Evolutionary conservation across 2,888 invertebrate species (phyloP).

Genomic region (Automeris io): DNA sequence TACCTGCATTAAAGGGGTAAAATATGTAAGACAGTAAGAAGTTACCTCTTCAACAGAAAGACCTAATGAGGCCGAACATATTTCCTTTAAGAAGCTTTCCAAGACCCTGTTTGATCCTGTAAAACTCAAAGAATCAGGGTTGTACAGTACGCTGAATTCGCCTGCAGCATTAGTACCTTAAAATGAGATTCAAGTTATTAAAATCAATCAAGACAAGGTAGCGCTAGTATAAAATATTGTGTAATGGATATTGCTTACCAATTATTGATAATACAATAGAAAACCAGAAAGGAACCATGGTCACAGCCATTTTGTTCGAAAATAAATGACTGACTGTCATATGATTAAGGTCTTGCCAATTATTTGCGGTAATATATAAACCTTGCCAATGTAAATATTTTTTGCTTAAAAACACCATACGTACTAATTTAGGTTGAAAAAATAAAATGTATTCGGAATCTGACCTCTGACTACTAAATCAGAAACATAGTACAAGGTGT

Average conservation of each 20-base stretch:
- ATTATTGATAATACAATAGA: constrained; percentile 49
- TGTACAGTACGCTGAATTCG: constrained; percentile 82
- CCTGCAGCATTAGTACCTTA: constrained; percentile 76
- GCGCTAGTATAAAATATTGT: background rate
- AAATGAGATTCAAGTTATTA: constrained; percentile 14
- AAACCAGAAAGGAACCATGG: constrained; percentile 55
- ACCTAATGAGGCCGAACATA: constrained; percentile 83
- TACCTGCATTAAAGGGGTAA: background rate
- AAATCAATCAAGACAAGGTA: background rate
- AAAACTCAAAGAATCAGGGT: constrained; percentile 82
- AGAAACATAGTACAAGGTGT: too few species aligned
- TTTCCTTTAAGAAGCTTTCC: constrained; percentile 81
- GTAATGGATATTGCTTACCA: constrained; percentile 40
- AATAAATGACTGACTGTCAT: constrained; percentile 55
- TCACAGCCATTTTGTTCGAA: constrained; percentile 60
- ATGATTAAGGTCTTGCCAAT: constrained; percentile 57
- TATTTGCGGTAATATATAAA: too few species aligned
- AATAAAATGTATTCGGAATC: too few species aligned
- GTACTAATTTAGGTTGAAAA: too few species aligned
- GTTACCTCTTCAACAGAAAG: constrained; percentile 82
- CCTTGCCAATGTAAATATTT: too few species aligned
- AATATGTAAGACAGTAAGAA: background rate
- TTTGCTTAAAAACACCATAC: too few species aligned
- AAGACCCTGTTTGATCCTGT: constrained; percentile 79
- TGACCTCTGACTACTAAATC: too few species aligned